These are phyloP conservation scores for Scolopax bukidnonensis DNA, from an alignment of 2,797 vertebrate species.

Conservation along the genomic window DNA sequence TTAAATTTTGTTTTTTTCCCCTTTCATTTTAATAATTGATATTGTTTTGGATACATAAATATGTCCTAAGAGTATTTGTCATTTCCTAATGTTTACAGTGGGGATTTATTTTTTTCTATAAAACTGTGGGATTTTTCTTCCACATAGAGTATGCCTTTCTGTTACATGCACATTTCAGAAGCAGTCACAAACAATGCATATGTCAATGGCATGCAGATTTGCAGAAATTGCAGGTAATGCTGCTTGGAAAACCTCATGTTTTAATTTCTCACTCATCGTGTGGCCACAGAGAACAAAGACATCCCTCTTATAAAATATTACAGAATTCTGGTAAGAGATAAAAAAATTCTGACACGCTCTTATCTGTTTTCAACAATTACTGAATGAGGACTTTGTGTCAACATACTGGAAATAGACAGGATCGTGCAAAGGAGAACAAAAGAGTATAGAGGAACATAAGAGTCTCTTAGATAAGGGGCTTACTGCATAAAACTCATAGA, in stretches of 20 bases:
- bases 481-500: neutral
- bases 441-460: neutral
- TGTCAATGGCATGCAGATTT: conserved; percentile 29
- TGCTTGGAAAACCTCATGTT: conserved; percentile 3
- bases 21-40: conserved; percentile 69
- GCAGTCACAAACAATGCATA: conserved; percentile 13
- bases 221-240: neutral
- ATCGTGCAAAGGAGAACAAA: neutral
- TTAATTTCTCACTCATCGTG: conserved; percentile 34
- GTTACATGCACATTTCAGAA: conserved; percentile 26
- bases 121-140: conserved; percentile 23
- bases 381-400: neutral
- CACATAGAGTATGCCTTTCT: neutral
- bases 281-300: neutral
- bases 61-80: conserved; percentile 74
- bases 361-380: neutral
- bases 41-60: conserved; percentile 73
- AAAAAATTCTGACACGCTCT: neutral
- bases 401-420: neutral
- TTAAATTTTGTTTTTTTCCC: conserved; percentile 37
- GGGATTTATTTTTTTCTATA: conserved; percentile 4
- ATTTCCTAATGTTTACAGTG: conserved; percentile 68
- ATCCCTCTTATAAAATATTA: neutral
- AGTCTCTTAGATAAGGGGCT: neutral
- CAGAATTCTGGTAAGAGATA: neutral